Evolutionary conservation across 1,140 invertebrate genomes (phyloP), one percentile per base, ranked within the genome.

Genomic region (Bombus turneri): DNA sequence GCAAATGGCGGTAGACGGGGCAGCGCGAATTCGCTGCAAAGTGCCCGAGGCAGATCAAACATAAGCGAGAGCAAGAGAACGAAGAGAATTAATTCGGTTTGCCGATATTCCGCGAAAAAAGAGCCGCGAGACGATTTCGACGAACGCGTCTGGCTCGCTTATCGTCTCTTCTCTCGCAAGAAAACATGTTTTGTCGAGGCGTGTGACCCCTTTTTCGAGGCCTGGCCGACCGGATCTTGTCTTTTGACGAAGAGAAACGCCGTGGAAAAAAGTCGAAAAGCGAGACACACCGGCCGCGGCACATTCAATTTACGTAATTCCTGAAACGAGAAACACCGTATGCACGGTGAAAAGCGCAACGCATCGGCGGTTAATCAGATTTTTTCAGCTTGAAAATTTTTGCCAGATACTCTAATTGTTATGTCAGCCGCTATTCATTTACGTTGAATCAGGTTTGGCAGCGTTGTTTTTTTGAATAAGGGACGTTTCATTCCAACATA

Each of bases 181-280:
- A 78, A 90, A 90, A 89, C 73, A 87, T 84, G 69, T 90, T 87
- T 89, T 77, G 64, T 66, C 59, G 77, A 81, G 28, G 13, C 37
- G 76, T 83, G 80, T 86, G 87, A 88, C 80, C 72, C 34, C 37
- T 81, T 86, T 88, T 83, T 41, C 62, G 39, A 47, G 47, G 74
- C 28, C 85, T 82, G 41, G 64, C 41, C 74, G 53, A 37, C 41
- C 34, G 34, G 69, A 87, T 86, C 80, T 75, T 37, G 31, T 57
- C 47, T 15, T 37, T 75, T 47, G 64, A 64, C 28, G 25, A 15
- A 28, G 37, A 71, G 68, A 72, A 72, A 39, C 10, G 69, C 10
- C 22, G 9, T 37, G 9, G 31, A 28, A 39, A 59, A 53, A 41
- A 37, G n/a, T 4, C 31, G 15, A 75, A 8, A 8, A 8, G n/a